Percentiles rank a stretch among this genome's conserved stretches.
Evolutionary conservation across 2,797 vertebrate species (phyloP).

Genomic region (Eupleurogrammus muticus): DNA sequence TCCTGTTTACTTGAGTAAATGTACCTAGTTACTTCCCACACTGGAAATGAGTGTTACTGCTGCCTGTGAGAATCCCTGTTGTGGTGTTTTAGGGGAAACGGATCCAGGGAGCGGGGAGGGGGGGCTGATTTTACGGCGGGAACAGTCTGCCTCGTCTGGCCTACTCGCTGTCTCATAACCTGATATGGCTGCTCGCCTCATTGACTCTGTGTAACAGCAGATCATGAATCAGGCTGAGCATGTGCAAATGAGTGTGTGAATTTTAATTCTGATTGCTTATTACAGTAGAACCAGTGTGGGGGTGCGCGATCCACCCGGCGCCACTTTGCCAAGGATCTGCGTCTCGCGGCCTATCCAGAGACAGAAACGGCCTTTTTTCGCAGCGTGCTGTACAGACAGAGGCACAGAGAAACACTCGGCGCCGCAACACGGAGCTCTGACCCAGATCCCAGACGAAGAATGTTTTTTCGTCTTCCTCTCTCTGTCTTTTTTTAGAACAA

Average conservation of each 20-base stretch:
- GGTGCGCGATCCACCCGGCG: slow-evolving; percentile 40
- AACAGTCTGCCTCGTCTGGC: slow-evolving; percentile 50
- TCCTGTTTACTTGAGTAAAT: too few species aligned
- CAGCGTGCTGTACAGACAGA: slow-evolving; percentile 50
- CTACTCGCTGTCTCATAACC: slow-evolving; percentile 46
- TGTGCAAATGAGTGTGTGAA: slow-evolving; percentile 13
- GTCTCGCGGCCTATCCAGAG: slow-evolving; percentile 37
- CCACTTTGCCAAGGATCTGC: slow-evolving; percentile 42
- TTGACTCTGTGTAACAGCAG: slow-evolving; percentile 44
- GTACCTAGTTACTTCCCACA: too few species aligned
- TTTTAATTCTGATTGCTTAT: slow-evolving; percentile 55
- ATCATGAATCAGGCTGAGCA: slow-evolving; percentile 26
- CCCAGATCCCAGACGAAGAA: slow-evolving; percentile 77
- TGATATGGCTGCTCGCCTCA: slow-evolving; percentile 59
- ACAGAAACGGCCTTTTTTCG: slow-evolving; percentile 60
- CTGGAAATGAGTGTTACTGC: slow-evolving; percentile 33
- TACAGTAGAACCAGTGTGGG: slow-evolving; percentile 34
- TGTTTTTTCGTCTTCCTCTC: slow-evolving; percentile 73
- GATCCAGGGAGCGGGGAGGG: slow-evolving; percentile 28
- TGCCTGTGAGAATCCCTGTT: slow-evolving; percentile 54
- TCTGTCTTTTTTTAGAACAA: slow-evolving; percentile 76
- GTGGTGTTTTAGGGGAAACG: slow-evolving; percentile 48
- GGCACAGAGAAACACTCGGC: slow-evolving; percentile 44
- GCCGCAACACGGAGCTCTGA: slow-evolving; percentile 76
- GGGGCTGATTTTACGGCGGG: slow-evolving; percentile 39